Evolutionary conservation across 2,888 invertebrate genomes (phyloP), one percentile per base, ranked within the genome.

Genomic region (Drosophila hamatofila): DNA sequence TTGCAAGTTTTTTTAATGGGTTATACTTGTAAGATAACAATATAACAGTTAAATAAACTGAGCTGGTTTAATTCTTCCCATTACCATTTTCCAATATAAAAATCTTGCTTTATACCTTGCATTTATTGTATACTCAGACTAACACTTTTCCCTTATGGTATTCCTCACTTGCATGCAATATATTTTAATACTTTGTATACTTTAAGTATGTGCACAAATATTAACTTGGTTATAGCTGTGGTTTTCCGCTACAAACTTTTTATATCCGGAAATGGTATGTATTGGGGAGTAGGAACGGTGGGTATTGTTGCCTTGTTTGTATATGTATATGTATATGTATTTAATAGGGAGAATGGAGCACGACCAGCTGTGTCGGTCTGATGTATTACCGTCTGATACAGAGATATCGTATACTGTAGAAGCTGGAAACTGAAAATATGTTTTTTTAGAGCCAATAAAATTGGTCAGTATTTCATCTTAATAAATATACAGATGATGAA

Each of bases 191-290:
- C 21, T 23, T 59, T 27, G 12, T 41, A 4, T n/a, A 56, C 14
- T 48, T 23, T 48, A 25, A 21, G 27, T 51, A 30, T 58, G 51
- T 27, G 35, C 51, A 41, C 56, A 55, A 59, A 51, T 56, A 60
- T 60, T 72, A 55, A 58, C 30, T 18, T 72, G 39, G 48, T 51
- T 71, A 51, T 57, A 46, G 39, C 44, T 73, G 72, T 7, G 44
- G 44, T 16, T 44, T 25, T 9, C 25, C 25, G 25, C 23, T 49
- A 39, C 35, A 42, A 54, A 55, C 46, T 54, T 42, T 55, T 54
- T 41, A 51, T 18, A 51, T 4, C 21, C 18, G 46, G 9, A 27
- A 27, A n/a, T 27, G 23, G n/a, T 6, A 11, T 27, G 11, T n/a
- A 27, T 27, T 25, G 46, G 44, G 23, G 27, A 11, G 6, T n/a